These are phyloP conservation scores for Novumbra hubbsi DNA, from an alignment of 2,797 vertebrate species.

Conservation along the genomic window DNA sequence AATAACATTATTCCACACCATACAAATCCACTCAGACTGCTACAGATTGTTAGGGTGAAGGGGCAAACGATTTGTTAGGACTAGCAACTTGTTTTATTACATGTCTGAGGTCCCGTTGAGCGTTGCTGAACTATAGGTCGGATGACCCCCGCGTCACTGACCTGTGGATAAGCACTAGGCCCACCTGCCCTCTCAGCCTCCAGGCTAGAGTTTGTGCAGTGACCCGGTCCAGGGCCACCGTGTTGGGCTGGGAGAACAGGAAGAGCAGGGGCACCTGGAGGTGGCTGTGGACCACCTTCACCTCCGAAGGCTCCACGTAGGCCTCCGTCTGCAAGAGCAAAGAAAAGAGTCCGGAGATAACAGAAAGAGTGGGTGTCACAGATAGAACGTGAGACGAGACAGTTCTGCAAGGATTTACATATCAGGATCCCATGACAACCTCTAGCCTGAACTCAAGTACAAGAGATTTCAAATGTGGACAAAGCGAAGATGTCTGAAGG, in stretches of 20 bases:
- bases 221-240: conserved; percentile 77
- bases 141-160: conserved; percentile 27
- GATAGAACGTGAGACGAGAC: neutral
- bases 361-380: neutral
- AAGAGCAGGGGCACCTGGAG: conserved; percentile 88
- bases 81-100: neutral
- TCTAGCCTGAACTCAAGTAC: too few species aligned
- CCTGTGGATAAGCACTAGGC: conserved; percentile 85
- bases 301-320: conserved; percentile 77
- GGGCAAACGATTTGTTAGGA: neutral
- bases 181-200: conserved; percentile 84
- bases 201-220: conserved; percentile 82
- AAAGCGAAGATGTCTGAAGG: too few species aligned
- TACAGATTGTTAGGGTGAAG: neutral
- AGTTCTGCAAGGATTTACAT: too few species aligned
- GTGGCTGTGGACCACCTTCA: conserved; percentile 79
- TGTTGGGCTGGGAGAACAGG: conserved; percentile 81
- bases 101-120: neutral
- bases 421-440: too few species aligned
- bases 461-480: too few species aligned
- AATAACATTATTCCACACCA: neutral
- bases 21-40: neutral
- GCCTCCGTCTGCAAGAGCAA: conserved; percentile 77
- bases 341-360: neutral
- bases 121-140: neutral